These are phyloP conservation scores for Thunnus thynnus DNA, from an alignment of 2,113 vertebrate species.

Conservation along the genomic window DNA sequence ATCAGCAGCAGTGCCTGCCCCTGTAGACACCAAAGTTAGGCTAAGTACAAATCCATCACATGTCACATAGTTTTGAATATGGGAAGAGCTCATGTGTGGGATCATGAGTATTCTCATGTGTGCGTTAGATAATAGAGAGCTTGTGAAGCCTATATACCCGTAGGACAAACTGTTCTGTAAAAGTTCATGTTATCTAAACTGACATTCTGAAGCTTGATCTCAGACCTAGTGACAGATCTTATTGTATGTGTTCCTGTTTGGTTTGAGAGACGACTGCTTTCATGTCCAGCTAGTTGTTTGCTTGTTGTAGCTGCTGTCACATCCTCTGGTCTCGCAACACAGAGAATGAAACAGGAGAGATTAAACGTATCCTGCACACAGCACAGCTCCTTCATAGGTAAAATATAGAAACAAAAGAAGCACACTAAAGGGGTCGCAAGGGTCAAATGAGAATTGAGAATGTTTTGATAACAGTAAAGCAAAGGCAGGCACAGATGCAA, in stretches of 20 bases:
- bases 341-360: constrained; percentile 8
- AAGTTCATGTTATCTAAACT: constrained; percentile 42
- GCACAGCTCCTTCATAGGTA: constrained; percentile 11
- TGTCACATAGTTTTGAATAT: neutral
- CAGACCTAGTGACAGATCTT: constrained; percentile 13
- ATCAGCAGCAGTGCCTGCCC: constrained; percentile 39
- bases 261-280: constrained; percentile 20
- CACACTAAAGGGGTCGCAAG: neutral
- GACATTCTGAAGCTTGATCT: constrained; percentile 24
- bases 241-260: constrained; percentile 52
- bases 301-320: constrained; percentile 47
- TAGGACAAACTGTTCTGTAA: neutral
- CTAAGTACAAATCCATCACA: constrained; percentile 9
- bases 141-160: neutral
- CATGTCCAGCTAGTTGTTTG: constrained; percentile 40
- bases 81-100: neutral
- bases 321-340: constrained; percentile 14
- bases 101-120: neutral
- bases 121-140: neutral
- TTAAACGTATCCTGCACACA: neutral
- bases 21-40: constrained; percentile 8
- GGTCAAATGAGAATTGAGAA: constrained; percentile 48
- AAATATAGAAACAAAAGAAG: constrained; percentile 39
- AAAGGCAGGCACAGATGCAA: constrained; percentile 49
- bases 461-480: constrained; percentile 43